These are phyloP conservation scores for Trematomus loennbergii DNA, from an alignment of 2,113 vertebrate species.

Conservation along the genomic window DNA sequence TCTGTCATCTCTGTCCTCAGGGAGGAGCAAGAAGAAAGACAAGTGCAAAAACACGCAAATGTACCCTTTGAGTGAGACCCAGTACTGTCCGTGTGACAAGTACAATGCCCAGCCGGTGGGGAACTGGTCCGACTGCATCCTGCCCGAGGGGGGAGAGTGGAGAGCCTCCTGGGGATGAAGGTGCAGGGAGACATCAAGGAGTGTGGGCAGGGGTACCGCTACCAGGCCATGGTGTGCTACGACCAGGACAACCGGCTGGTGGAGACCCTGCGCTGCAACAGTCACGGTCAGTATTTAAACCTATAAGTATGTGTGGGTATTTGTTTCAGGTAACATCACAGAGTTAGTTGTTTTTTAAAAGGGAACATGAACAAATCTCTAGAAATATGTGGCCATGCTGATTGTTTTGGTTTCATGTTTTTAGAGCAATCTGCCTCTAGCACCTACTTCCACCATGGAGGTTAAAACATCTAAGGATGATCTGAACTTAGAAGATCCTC, in stretches of 20 bases:
- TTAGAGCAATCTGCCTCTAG: background rate
- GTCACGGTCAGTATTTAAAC: conserved; percentile 85
- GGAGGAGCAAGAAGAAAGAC: conserved; percentile 97
- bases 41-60: conserved; percentile 95
- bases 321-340: background rate
- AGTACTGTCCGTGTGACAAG: conserved; percentile 97
- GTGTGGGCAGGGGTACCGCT: conserved; percentile 97
- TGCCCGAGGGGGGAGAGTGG: conserved; percentile 89
- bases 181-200: conserved; percentile 91
- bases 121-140: conserved; percentile 98
- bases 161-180: conserved; percentile 85
- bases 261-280: conserved; percentile 95
- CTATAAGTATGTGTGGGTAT: background rate
- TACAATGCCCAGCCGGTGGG: conserved; percentile 96
- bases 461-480: background rate
- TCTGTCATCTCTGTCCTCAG: conserved; percentile 75
- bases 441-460: background rate
- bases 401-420: background rate
- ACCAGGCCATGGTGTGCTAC: conserved; percentile 97
- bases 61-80: conserved; percentile 95
- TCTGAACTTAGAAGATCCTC: background rate
- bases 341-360: conserved; percentile 3
- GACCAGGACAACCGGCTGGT: conserved; percentile 94
- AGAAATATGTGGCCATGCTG: background rate
- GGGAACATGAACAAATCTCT: background rate